Conservation (phyloP, 2,797 vertebrate genomes). For the Hoplostethus atlanticus region DNA sequence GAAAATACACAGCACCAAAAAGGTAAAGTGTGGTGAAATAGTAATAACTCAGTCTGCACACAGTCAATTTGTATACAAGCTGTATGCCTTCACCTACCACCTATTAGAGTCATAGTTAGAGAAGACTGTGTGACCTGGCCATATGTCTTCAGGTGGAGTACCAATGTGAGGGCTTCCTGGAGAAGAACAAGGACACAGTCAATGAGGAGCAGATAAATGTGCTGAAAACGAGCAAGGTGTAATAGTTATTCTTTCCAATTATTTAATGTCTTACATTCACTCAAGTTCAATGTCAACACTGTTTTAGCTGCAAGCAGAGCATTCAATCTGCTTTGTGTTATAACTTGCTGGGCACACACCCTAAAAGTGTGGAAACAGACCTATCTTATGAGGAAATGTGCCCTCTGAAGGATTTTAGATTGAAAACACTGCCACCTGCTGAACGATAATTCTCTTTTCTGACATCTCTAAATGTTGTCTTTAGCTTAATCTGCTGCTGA, state of each 20-base stretch:
- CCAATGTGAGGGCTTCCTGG: constrained; percentile 96
- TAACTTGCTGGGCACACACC: constrained; percentile 57
- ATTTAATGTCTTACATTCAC: constrained; percentile 39
- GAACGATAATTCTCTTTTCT: constrained; percentile 19
- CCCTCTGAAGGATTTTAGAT: background rate
- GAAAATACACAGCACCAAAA: constrained; percentile 14
- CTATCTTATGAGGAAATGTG: constrained; percentile 62
- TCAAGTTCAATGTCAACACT: constrained; percentile 17
- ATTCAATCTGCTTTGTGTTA: constrained; percentile 27
- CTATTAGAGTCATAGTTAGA: constrained; percentile 16
- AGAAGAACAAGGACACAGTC: constrained; percentile 99
- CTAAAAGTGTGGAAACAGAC: constrained; percentile 66
- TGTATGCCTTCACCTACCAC: background rate
- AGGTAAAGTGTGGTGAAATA: constrained; percentile 1
- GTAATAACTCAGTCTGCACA: constrained; percentile 6
- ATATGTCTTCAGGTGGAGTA: constrained; percentile 91
- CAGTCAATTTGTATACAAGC: constrained; percentile 11
- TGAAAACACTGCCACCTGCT: constrained; percentile 75
- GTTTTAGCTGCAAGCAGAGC: constrained; percentile 4
- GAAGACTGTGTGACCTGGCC: constrained; percentile 35
- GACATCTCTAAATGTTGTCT: background rate
- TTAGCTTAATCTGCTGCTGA: constrained; percentile 92
- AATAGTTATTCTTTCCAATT: background rate
- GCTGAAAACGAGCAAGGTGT: constrained; percentile 95
- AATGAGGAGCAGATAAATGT: constrained; percentile 97